Conservation (phyloP, 2,888 invertebrate species). For the Phaonia tiefii region DNA sequence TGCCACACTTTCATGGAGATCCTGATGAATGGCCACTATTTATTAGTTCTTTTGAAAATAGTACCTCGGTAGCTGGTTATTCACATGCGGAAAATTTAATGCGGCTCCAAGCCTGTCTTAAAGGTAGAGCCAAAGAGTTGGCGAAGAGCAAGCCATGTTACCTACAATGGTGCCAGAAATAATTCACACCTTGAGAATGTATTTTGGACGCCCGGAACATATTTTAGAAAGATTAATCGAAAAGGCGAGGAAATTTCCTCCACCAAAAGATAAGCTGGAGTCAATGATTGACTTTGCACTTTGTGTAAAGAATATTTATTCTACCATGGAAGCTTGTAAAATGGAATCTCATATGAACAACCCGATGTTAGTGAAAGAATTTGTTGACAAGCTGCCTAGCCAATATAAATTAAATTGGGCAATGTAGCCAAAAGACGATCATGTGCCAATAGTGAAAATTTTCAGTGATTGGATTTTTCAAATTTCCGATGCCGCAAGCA, state of each 20-base stretch:
- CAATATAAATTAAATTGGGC: conserved; percentile 59
- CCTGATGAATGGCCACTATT: conserved; percentile 35
- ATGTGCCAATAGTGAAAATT: conserved; percentile 43
- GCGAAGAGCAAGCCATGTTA: conserved; percentile 44
- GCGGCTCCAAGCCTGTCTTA: conserved; percentile 43
- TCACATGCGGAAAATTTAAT: conserved; percentile 54
- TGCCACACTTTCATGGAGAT: conserved; percentile 13
- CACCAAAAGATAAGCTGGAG: conserved; percentile 45
- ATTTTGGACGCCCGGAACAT: conserved; percentile 50
- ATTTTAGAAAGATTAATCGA: conserved; percentile 57
- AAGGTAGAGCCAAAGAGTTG: too few species aligned
- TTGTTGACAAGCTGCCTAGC: conserved; percentile 48
- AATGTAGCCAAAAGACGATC: conserved; percentile 44
- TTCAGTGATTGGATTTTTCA: conserved; percentile 62
- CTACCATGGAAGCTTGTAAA: conserved; percentile 56
- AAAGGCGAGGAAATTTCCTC: conserved; percentile 32
- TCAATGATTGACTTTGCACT: too few species aligned
- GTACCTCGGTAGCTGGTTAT: conserved; percentile 41
- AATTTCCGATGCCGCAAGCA: conserved; percentile 64
- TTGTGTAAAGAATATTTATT: conserved; percentile 49
- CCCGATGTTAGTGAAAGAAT: conserved; percentile 53
- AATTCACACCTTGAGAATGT: conserved; percentile 51
- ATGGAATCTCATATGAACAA: conserved; percentile 56
- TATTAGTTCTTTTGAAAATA: conserved; percentile 24
- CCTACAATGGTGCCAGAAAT: conserved; percentile 52